Evolutionary conservation across 1,140 invertebrate species (phyloP), one percentile per base, ranked within the genome.

Genomic region (Calephelis nemesis): DNA sequence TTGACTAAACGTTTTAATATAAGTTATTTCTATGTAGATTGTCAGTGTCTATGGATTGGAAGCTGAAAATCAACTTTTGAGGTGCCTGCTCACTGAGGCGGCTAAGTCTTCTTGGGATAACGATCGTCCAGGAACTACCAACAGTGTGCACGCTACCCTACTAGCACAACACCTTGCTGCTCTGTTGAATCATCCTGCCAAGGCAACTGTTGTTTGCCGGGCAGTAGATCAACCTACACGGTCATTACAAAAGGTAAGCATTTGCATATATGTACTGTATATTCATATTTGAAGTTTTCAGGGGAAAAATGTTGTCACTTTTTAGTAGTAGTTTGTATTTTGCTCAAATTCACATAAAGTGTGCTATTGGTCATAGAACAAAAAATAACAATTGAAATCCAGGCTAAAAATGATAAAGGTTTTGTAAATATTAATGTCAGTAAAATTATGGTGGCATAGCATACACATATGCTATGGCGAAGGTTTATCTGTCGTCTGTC

Each of bases 41-140:
- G 84, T 91, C 73, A 83, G 74, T 79, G 68, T 80, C 47, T 85
- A 89, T 86, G 89, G 89, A 62, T 81, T 91, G 81, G 89, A 90
- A 85, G 89, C 89, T 72, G 89, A 90, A 76, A 90, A 88, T 79
- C 86, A 91, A 71, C 78, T 91, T 54, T 73, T 91, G 79, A 89
- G 81, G 81, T 83, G 83, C 68, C 73, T 90, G 74, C 78, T 90
- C n/a, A 84, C 78, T 67, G 89, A 89, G 73, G 90, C 90, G 60
- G 82, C 83, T 40, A 84, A 86, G 74, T 75, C 79, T 66, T 81
- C 80, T 54, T 88, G 88, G 90, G 84, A 88, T 65, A 81, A 75
- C 74, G 86, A 91, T 62, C 81, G 90, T 19, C 72, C 83, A 13
- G 74, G 79, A 7, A 76, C 83, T 40, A 73, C 81, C 6, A 82